Evolutionary conservation across 1,140 invertebrate genomes (phyloP).

Genomic region (Cephus cinctus): DNA sequence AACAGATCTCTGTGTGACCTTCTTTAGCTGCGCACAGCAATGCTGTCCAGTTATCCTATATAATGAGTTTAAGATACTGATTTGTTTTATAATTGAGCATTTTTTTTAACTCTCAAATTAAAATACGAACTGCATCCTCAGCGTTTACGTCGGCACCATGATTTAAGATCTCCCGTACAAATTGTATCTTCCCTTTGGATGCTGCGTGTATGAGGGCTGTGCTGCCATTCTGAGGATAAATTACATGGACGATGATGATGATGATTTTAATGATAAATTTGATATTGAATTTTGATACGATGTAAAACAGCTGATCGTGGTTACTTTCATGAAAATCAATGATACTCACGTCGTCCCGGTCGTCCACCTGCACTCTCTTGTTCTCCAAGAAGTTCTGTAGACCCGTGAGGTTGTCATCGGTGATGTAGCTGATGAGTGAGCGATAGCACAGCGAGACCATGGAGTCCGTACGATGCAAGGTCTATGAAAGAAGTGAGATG

Average conservation of each 20-base stretch:
- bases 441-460: constrained; percentile 86
- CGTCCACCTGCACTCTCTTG: constrained; percentile 80
- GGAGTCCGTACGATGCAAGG: constrained; percentile 70
- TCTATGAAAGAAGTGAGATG: constrained; percentile 48
- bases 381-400: constrained; percentile 80
- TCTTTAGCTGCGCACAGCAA: constrained; percentile 88
- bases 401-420: constrained; percentile 76
- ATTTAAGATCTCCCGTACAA: constrained; percentile 80
- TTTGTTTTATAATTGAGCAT: neutral
- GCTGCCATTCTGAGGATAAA: constrained; percentile 74
- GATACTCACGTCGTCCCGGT: constrained; percentile 80
- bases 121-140: constrained; percentile 72
- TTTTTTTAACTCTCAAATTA: neutral
- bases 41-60: constrained; percentile 88
- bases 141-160: constrained; percentile 87
- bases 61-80: neutral
- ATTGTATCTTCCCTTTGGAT: constrained; percentile 74
- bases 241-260: constrained; percentile 5
- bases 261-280: constrained; percentile 6
- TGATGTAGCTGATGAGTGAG: constrained; percentile 75
- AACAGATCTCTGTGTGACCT: constrained; percentile 80
- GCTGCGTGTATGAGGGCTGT: constrained; percentile 90
- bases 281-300: constrained; percentile 4
- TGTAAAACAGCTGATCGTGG: constrained; percentile 1
- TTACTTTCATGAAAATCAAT: neutral